Evolutionary conservation across 2,113 vertebrate species (phyloP).

Genomic region (Accipiter virgatus): DNA sequence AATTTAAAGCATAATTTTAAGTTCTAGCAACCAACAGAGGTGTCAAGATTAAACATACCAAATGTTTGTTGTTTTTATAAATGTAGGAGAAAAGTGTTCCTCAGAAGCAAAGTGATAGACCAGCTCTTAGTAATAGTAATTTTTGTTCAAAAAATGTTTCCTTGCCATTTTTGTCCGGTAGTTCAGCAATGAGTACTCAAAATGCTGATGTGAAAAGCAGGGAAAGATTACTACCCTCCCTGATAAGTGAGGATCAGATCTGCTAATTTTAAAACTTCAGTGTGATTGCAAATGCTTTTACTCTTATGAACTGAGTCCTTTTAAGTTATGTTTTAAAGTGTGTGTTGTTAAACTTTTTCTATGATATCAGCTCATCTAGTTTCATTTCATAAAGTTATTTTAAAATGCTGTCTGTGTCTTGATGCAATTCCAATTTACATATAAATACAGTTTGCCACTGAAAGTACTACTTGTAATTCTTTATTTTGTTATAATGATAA

Average conservation of each 20-base stretch:
- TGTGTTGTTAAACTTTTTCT: neutral
- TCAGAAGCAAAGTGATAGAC: neutral
- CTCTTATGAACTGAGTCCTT: neutral
- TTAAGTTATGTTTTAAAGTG: neutral
- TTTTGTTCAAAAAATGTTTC: neutral
- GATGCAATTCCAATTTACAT: neutral
- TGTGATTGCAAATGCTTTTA: neutral
- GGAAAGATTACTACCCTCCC: neutral
- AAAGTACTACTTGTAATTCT: neutral
- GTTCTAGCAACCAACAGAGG: neutral
- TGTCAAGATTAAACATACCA: neutral
- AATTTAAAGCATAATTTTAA: neutral
- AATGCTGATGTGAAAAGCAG: neutral
- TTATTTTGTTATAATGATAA: neutral
- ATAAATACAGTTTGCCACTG: neutral
- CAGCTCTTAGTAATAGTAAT: neutral
- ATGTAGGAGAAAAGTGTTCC: neutral
- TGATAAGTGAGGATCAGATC: neutral
- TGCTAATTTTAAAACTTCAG: neutral
- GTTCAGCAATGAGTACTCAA: neutral
- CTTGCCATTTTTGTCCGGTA: neutral
- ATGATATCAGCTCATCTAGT: neutral
- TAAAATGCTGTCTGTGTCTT: neutral
- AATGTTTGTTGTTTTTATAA: neutral
- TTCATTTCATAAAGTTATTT: slow-evolving; percentile 10